Evolutionary conservation across 2,888 invertebrate genomes (phyloP), one percentile per base, ranked within the genome.

Genomic region (Amiota minor): DNA sequence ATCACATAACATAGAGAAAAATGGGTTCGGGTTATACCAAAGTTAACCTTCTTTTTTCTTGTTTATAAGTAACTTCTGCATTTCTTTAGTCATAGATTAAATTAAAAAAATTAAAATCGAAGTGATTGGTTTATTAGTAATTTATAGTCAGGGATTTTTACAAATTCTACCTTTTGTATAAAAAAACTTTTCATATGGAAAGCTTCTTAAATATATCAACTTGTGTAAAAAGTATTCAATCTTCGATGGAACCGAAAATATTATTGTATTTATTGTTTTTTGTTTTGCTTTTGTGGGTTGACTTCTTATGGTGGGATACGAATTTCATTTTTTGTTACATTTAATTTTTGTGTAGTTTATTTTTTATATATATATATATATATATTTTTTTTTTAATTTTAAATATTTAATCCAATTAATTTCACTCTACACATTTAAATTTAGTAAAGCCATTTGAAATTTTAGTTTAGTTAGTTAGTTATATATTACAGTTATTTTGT

Each of bases 221-320:
- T 23, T 23, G 3, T 23, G 35, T 35, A 35, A 35, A 35, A 35
- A 55, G n/a, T 55, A 55, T n/a, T 55, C 2, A n/a, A 55, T 6
- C 0, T 55, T 16, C 16, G 55, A 4, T 14, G 10, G 16, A 16
- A 14, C 16, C 55, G 16, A 14, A 61, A 61, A 12, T 23, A 61
- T 20, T 20, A 12, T 16, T 20, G 8, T 16, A 8, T 56, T 56
- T 46, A 9, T 59, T n/a, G 46, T 46, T 23, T 45, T 35, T 12
- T 70, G 35, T 55, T 12, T 35, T 71, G 18, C 56, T 72, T 80
- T 81, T 80, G 82, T 83, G 83, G 83, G 81, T 80, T 79, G 16
- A 81, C 81, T 78, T 78, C 81, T 78, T 81, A 81, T 82, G 83
- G 83, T 83, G 83, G 83, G 83, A 83, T 82, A 75, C 77, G 81